Conservation (phyloP, 2,888 invertebrate species). For the Mamestra brassicae region DNA sequence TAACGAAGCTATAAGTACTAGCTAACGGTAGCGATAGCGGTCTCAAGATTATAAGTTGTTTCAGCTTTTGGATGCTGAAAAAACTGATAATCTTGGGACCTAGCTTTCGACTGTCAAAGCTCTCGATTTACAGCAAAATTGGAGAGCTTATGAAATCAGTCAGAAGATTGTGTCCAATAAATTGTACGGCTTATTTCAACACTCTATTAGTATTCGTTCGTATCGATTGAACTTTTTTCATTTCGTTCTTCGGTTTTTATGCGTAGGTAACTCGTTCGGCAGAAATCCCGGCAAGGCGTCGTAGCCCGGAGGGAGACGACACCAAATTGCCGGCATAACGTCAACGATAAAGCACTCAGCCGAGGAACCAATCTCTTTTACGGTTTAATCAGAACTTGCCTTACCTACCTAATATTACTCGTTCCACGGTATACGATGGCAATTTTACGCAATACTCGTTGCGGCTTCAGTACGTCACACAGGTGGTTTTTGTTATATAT, state of each 20-base stretch:
- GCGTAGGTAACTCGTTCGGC: constrained; percentile 66
- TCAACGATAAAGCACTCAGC: constrained; percentile 87
- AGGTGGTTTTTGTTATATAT: constrained; percentile 62
- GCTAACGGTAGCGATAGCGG: too few species aligned
- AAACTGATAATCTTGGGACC: background rate
- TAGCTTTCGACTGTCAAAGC: background rate
- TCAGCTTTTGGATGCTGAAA: background rate
- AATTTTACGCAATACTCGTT: constrained; percentile 75
- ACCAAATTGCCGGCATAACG: constrained; percentile 86
- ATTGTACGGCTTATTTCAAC: constrained; percentile 50
- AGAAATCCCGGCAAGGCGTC: constrained; percentile 66
- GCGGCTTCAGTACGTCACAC: constrained; percentile 59
- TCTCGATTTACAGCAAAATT: constrained; percentile 7
- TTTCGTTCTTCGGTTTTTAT: constrained; percentile 65
- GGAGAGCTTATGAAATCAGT: constrained; percentile 27
- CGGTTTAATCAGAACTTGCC: constrained; percentile 88
- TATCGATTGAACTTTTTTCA: constrained; percentile 67
- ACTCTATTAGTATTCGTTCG: constrained; percentile 58
- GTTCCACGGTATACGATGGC: constrained; percentile 72
- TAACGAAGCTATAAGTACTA: too few species aligned
- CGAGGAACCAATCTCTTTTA: constrained; percentile 89
- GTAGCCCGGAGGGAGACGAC: constrained; percentile 72
- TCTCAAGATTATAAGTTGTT: too few species aligned
- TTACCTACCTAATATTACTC: constrained; percentile 78
- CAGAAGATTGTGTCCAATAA: constrained; percentile 34